Evolutionary conservation across 2,888 invertebrate species (phyloP), one percentile per base, ranked within the genome.

Genomic region (Lottia gigantea): DNA sequence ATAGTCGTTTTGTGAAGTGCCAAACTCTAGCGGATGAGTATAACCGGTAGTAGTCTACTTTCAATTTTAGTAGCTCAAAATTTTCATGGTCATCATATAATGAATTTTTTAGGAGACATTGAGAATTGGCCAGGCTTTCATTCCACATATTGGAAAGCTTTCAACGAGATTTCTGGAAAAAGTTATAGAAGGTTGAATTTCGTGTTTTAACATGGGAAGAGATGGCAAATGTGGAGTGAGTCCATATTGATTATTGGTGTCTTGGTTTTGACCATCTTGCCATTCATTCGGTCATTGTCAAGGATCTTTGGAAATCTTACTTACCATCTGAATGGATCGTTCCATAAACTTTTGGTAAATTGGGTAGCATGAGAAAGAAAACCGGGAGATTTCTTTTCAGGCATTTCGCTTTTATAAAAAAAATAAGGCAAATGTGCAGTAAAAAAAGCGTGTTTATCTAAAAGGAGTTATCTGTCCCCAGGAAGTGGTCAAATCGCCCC

Each of bases 321-420:
- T 26, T 14, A 71, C 70, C 70, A 71, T 67, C 66, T 62, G 31
- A 71, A 71, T 26, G 70, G 66, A 16, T 71, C 70, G 12, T 23
- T 66, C 63, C 66, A 71, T 8, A 71, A 63, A 19, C 66, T 66
- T n/a, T 66, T 66, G 23, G 66, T 40, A 40, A 71, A 66, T 23
- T 66, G 66, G 4, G 62, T 40, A 46, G 66, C 49, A 49, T 19
- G n/a, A 49, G 49, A 49, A 16, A 49, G 15, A 19, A 49, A 49
- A 19, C 16, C 16, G 16, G 49, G 8, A 49, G 49, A 49, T 49
- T 12, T 49, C 11, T 49, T 49, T 49, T 16, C 49, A 19, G 49
- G 49, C 49, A 49, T 49, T 19, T 7, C 19, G 19, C 19, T 49
- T 7, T 19, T 49, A 11, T 49, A 11, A 16, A 49, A 49, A 49